phyloP scores from a whole-genome alignment of 2,888 invertebrate genomes.

The Acanthococcus lagerstroemiae region DNA sequence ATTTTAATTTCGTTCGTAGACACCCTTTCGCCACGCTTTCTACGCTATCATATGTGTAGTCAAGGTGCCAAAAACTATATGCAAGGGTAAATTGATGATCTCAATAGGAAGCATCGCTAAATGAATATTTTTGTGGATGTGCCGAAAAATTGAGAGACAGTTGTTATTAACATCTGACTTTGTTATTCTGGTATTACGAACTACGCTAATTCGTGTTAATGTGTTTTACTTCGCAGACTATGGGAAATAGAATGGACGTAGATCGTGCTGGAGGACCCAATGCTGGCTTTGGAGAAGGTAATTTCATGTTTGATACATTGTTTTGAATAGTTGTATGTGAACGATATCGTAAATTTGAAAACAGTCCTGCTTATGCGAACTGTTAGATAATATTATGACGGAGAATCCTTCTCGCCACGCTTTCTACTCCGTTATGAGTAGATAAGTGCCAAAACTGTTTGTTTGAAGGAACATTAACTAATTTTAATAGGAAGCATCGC shows the following conservation, averaged over 20 bases:
- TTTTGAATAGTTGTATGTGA: no score
- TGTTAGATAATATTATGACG: no score
- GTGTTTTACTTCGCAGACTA: background rate
- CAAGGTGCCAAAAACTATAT: slow-evolving; percentile 5
- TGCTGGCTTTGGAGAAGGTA: slow-evolving; percentile 2
- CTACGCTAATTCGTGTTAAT: background rate
- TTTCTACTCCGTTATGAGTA: background rate
- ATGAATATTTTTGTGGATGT: slow-evolving; percentile 1
- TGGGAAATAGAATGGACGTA: background rate
- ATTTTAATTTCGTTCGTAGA: background rate
- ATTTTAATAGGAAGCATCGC: slow-evolving; percentile 14
- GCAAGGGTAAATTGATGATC: background rate
- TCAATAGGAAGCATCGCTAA: slow-evolving; percentile 15
- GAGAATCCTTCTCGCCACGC: slow-evolving; percentile 4
- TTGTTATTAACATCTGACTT: background rate
- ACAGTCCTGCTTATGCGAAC: no score
- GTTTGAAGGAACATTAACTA: background rate
- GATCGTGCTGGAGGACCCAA: slow-evolving; percentile 5
- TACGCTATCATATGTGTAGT: background rate
- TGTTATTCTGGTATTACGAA: background rate
- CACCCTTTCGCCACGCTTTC: slow-evolving; percentile 20
- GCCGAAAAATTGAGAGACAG: slow-evolving; percentile 13
- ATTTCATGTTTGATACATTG: no score
- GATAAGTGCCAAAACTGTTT: background rate
- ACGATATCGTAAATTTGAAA: no score